phyloP scores from a whole-genome alignment of 2,888 invertebrate species.

The Hydropsyche betteni region DNA sequence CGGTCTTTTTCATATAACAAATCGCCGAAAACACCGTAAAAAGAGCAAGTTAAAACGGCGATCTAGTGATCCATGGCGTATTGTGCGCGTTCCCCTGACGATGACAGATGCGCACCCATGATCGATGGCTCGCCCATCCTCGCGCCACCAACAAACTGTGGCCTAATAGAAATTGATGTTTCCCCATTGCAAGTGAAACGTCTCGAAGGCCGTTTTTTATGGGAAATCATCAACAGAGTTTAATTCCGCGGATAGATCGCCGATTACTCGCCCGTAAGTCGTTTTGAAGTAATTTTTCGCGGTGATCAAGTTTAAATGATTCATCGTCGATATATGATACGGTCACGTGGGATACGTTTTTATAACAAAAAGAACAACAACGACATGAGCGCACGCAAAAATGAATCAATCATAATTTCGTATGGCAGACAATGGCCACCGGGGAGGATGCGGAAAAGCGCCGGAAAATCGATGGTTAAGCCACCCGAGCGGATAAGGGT shows the following conservation, averaged over 20 bases:
- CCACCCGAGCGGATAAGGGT: conserved; percentile 29
- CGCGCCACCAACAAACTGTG: background rate
- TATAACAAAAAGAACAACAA: background rate
- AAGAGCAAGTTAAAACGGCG: too few relatives aligned
- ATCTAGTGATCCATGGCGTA: conserved; percentile 39
- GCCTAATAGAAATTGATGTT: conserved; percentile 40
- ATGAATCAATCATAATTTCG: conserved; percentile 38
- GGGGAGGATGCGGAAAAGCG: conserved; percentile 28
- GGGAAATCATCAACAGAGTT: too few relatives aligned
- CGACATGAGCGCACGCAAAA: background rate
- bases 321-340: too few relatives aligned
- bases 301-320: too few relatives aligned
- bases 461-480: conserved; percentile 25
- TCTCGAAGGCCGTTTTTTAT: conserved; percentile 25
- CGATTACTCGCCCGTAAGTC: too few relatives aligned
- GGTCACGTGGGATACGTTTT: background rate
- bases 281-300: too few relatives aligned
- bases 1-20: too few relatives aligned
- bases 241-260: too few relatives aligned
- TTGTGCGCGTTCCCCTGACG: conserved; percentile 27
- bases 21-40: too few relatives aligned
- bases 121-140: conserved; percentile 42
- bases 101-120: conserved; percentile 46
- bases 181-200: conserved; percentile 28
- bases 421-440: conserved; percentile 30